Percentiles rank a stretch among this genome's conserved stretches.
Conservation (phyloP, 2,113 vertebrate species). For the Elephantulus edwardii region DNA sequence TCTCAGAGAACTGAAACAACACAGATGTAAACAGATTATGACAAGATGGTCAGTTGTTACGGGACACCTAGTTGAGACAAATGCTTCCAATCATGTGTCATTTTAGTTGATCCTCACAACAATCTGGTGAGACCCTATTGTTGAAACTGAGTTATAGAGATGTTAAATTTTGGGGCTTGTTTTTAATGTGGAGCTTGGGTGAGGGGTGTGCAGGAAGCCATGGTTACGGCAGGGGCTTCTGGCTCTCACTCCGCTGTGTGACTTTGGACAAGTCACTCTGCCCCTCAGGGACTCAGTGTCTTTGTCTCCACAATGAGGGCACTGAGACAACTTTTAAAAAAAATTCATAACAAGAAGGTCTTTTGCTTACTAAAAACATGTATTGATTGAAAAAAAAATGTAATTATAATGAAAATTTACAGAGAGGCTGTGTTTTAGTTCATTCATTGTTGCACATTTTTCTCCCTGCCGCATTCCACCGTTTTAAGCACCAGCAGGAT, state of each 20-base stretch:
- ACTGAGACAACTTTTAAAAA: background rate
- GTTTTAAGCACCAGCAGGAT: no score
- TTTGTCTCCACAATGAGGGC: background rate
- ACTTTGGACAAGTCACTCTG: background rate
- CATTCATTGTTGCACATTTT: no score
- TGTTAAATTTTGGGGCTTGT: no score
- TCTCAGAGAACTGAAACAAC: background rate
- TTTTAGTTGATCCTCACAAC: background rate
- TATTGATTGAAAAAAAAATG: no score
- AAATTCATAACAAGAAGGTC: no score
- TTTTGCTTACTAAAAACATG: no score
- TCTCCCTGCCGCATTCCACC: no score
- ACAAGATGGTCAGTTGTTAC: no score
- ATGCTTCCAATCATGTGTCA: background rate
- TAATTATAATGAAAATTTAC: no score
- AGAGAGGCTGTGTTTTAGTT: no score
- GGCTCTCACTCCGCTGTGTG: background rate
- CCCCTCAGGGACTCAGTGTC: background rate
- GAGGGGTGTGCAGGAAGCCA: background rate
- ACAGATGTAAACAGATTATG: background rate
- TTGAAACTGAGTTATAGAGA: background rate
- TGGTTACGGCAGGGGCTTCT: no score
- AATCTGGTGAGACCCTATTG: background rate
- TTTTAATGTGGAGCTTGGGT: background rate
- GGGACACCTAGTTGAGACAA: no score